These are phyloP conservation scores for Toxostoma redivivum DNA, from an alignment of 2,113 vertebrate species.

Conservation along the genomic window DNA sequence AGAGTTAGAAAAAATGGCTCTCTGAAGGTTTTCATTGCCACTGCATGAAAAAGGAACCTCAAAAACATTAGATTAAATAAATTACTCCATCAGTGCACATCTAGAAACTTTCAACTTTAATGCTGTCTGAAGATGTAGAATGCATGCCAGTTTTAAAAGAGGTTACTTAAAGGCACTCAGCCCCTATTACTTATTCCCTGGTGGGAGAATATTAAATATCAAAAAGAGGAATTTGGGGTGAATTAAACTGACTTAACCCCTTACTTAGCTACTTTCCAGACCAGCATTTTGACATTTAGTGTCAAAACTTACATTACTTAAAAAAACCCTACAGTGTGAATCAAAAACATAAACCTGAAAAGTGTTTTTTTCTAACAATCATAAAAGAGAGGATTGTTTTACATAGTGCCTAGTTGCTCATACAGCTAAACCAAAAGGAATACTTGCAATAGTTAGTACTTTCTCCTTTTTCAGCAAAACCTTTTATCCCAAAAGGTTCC, in stretches of 20 bases:
- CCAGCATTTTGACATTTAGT: not conserved
- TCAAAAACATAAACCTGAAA: not conserved
- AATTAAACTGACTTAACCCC: not conserved
- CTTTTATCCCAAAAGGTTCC: not conserved
- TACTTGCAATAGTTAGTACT: not conserved
- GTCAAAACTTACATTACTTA: not conserved
- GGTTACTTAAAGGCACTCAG: conserved; percentile 27
- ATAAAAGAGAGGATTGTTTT: not conserved
- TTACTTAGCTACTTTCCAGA: not conserved
- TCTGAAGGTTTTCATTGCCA: not conserved
- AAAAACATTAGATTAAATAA: not conserved
- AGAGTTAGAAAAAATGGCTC: not conserved
- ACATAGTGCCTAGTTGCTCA: not conserved
- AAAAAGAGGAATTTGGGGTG: not conserved
- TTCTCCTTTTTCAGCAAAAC: not conserved
- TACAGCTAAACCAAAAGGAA: not conserved
- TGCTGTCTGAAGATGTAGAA: not conserved
- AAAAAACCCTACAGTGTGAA: not conserved
- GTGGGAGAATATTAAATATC: not conserved
- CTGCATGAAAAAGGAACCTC: not conserved
- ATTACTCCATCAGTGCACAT: not conserved
- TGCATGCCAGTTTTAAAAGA: not conserved
- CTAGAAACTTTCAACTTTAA: not conserved
- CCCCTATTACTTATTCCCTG: not conserved
- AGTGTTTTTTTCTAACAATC: not conserved